These are phyloP conservation scores for Microtus oregoni DNA, from an alignment of 2,113 vertebrate genomes.

Conservation along the genomic window DNA sequence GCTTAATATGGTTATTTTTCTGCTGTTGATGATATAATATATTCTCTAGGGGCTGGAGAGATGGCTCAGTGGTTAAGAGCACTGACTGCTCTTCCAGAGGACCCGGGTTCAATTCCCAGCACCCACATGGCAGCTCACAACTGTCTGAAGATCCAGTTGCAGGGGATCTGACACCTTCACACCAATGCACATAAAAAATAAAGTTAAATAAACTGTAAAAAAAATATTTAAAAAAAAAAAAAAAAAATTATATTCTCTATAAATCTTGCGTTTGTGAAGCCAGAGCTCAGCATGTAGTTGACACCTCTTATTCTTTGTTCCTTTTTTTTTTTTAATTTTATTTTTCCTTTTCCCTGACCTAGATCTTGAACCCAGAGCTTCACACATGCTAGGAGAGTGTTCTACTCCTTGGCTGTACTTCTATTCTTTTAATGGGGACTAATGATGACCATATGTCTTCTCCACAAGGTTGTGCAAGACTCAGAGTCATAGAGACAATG, in stretches of 20 bases:
- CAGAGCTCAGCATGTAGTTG: neutral
- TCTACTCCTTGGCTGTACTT: neutral
- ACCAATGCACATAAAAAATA: too few relatives aligned
- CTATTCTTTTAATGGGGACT: neutral
- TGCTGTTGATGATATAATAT: neutral
- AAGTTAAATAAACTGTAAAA: too few relatives aligned
- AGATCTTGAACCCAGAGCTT: neutral
- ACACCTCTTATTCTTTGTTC: neutral
- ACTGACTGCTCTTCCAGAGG: too few relatives aligned
- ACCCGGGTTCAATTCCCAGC: too few relatives aligned
- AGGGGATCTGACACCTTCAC: too few relatives aligned
- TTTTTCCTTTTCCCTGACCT: neutral
- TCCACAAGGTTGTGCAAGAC: neutral
- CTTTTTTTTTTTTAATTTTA: too few relatives aligned
- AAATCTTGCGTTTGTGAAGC: neutral
- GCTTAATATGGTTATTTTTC: neutral
- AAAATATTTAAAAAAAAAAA: too few relatives aligned
- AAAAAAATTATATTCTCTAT: neutral
- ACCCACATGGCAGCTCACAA: too few relatives aligned
- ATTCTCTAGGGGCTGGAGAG: too few relatives aligned
- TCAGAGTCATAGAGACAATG: neutral
- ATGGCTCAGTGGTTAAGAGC: too few relatives aligned
- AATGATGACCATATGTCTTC: accelerated
- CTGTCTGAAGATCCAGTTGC: too few relatives aligned
- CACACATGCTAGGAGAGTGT: neutral